Evolutionary conservation across 2,797 vertebrate species (phyloP).

Genomic region (Myotis pilosus): DNA sequence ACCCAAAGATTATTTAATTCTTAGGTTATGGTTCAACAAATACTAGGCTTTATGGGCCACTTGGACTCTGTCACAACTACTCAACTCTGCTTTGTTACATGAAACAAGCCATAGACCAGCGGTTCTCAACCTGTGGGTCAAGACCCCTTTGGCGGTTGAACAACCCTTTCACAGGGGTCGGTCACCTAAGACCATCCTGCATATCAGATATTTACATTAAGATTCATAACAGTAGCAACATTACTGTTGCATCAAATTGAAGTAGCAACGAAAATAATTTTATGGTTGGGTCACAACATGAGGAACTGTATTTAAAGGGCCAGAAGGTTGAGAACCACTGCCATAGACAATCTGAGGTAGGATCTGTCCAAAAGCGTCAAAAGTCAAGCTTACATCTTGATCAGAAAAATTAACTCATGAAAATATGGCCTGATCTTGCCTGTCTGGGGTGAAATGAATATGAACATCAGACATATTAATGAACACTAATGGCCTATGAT

Average conservation of each 20-base stretch:
- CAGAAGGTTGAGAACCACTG: not conserved
- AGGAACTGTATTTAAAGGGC: no score
- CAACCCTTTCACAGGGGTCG: no score
- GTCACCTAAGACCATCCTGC: no score
- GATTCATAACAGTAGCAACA: no score
- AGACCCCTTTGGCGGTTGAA: no score
- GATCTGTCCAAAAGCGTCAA: not conserved
- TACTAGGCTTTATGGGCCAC: slow-evolving; percentile 11
- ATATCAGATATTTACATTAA: no score
- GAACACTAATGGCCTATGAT: not conserved
- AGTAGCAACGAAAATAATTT: no score
- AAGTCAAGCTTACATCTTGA: not conserved
- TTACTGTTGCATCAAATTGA: no score
- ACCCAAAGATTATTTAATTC: slow-evolving; percentile 56
- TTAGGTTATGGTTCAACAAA: slow-evolving; percentile 3
- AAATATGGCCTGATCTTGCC: not conserved
- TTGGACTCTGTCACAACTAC: slow-evolving; percentile 35
- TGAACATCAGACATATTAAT: not conserved
- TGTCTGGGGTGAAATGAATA: not conserved
- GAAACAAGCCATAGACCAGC: not conserved
- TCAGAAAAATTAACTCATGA: not conserved
- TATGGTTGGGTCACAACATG: no score
- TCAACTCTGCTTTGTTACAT: not conserved
- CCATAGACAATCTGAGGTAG: not conserved
- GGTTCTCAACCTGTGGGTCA: no score